Conservation (phyloP, 2,888 invertebrate species). For the Ornithoptera priamus region DNA sequence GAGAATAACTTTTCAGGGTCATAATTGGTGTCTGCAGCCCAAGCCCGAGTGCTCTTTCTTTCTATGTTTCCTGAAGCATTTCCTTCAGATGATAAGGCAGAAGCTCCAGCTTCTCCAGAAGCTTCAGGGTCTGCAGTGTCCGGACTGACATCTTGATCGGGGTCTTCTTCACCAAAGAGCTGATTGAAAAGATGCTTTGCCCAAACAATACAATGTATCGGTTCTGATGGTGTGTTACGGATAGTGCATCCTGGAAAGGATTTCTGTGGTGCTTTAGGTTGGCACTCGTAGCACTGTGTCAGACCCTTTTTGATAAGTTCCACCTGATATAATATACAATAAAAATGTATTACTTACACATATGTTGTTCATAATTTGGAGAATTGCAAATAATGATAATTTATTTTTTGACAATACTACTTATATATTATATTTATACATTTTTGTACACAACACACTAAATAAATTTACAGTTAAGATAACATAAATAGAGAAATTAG, state of each 20-base stretch:
- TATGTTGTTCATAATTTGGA: neutral
- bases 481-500: too few species aligned
- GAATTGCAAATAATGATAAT: neutral
- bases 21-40: slow-evolving; percentile 92
- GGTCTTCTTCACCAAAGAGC: slow-evolving; percentile 97
- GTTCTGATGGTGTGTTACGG: slow-evolving; percentile 98
- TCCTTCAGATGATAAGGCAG: slow-evolving; percentile 75
- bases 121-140: slow-evolving; percentile 98
- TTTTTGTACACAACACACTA: too few species aligned
- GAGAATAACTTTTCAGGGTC: slow-evolving; percentile 92
- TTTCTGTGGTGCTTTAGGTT: slow-evolving; percentile 93
- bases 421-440: too few species aligned
- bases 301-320: slow-evolving; percentile 91
- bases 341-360: slow-evolving; percentile 5
- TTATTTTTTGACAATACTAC: too few species aligned
- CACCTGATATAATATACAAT: slow-evolving; percentile 68
- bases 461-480: too few species aligned
- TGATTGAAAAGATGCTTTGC: slow-evolving; percentile 99
- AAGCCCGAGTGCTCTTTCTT: slow-evolving; percentile 88
- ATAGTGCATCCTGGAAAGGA: slow-evolving; percentile 99
- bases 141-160: slow-evolving; percentile 98
- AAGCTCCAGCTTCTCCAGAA: slow-evolving; percentile 83
- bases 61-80: slow-evolving; percentile 75
- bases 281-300: slow-evolving; percentile 98
- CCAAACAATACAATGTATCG: slow-evolving; percentile 99